Base-by-base conservation (phyloP, 2,113 vertebrate species). In the Mormyrus iriodes region DNA sequence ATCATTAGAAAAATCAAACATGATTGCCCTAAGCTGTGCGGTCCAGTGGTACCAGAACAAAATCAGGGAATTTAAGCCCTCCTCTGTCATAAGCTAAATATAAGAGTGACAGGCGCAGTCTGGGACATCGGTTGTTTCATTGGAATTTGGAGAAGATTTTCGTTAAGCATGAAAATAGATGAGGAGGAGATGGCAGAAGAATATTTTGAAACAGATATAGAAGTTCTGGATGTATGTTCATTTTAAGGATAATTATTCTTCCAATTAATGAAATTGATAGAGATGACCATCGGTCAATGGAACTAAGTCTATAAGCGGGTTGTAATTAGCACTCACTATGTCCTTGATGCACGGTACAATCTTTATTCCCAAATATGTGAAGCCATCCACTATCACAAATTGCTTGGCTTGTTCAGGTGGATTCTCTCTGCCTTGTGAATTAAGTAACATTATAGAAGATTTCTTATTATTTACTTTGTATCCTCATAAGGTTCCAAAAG, bases 151-250 rank as follows among this genome's bases (percentile, higher is more conserved):
- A 5, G 8, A 49, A 49, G 1, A 7, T 49, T 49, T 5, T 88
- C 65, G 39, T 69, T 52, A 44, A 55, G n/a, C 55, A 9, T 87
- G 82, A 49, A 27, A 89, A 58, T 27, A 49, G 15, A 53, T 61
- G 83, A 65, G 86, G 17, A 55, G 73, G 51, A 61, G 55, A 7
- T 61, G 69, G 42, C 31, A 90, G 52, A 46, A 88, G 85, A 51
- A 90, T 55, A 53, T 88, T 89, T 44, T 90, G 90, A 10, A 90
- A 89, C 39, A 90, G 39, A 21, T 89, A 91, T 27, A 87, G 15
- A 49, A 90, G 88, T 76, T 76, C 89, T 4, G 53, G 79, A 91
- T 88, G 55, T 88, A 90, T 88, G 52, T 89, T 84, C 1, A 58
- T n/a, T 61, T 89, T 89, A 53, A 85, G 73, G 49, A 53, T 13